phyloP scores from a whole-genome alignment of 2,797 vertebrate genomes.

The Anolis apletophallus region DNA sequence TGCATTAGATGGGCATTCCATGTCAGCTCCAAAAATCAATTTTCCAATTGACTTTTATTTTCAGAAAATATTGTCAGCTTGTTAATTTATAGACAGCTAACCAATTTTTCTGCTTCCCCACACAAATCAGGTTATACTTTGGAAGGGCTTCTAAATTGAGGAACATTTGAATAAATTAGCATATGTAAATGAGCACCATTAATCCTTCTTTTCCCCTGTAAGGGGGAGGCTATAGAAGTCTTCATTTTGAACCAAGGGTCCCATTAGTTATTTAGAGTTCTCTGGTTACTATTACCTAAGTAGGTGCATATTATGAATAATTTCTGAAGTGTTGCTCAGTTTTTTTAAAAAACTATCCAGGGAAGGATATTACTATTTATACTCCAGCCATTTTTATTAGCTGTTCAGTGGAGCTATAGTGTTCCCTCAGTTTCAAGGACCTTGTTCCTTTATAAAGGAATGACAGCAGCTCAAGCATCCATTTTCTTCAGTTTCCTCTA shows the following conservation, averaged over 20 bases:
- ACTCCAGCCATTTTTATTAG: not conserved
- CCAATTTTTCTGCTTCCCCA: not conserved
- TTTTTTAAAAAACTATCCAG: not conserved
- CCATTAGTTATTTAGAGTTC: not conserved
- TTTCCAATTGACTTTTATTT: not conserved
- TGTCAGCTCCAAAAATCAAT: not conserved
- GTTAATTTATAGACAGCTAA: not conserved
- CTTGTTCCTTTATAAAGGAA: slow-evolving; percentile 43
- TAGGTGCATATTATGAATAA: not conserved
- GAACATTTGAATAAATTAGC: not conserved
- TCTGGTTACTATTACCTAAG: not conserved
- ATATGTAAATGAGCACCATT: not conserved
- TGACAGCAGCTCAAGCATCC: slow-evolving; percentile 14
- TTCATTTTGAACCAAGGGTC: not conserved
- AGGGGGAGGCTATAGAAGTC: not conserved
- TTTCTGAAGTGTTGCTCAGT: not conserved
- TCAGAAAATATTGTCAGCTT: not conserved
- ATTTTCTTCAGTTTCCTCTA: slow-evolving; percentile 12
- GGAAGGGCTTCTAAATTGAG: not conserved
- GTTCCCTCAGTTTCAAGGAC: slow-evolving; percentile 30
- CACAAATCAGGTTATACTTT: not conserved
- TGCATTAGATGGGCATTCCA: not conserved
- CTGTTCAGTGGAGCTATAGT: not conserved
- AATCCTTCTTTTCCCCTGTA: not conserved
- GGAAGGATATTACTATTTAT: not conserved